Percentiles rank a stretch among this genome's conserved stretches.
phyloP scores from a whole-genome alignment of 2,797 vertebrate species.

The Pangasius macronema region DNA sequence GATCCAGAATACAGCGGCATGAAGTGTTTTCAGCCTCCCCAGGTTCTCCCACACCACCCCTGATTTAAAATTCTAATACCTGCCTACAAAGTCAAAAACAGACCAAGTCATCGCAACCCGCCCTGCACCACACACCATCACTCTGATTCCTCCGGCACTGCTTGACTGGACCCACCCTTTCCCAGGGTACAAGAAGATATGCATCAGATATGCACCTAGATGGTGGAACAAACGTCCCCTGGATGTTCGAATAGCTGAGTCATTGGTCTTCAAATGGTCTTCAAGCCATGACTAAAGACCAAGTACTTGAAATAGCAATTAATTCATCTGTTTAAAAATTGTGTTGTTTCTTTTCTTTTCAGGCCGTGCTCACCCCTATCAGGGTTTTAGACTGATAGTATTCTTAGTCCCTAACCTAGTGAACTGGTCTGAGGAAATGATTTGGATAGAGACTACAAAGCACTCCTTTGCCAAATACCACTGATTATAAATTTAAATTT shows the following conservation, averaged over 20 bases:
- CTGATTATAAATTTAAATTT: neutral
- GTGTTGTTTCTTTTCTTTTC: neutral
- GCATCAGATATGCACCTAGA: neutral
- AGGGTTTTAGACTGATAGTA: neutral
- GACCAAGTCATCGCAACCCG: neutral
- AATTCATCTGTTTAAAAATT: neutral
- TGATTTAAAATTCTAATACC: neutral
- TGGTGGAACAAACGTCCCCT: neutral
- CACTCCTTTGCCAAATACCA: neutral
- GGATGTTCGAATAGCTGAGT: neutral
- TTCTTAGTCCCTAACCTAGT: neutral
- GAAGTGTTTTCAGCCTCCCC: neutral
- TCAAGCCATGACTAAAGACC: neutral
- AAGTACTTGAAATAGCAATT: neutral
- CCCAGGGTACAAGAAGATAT: neutral
- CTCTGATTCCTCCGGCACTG: neutral
- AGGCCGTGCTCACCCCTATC: neutral
- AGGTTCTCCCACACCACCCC: neutral
- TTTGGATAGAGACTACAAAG: neutral
- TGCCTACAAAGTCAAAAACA: neutral
- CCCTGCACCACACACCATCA: neutral
- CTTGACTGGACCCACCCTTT: neutral
- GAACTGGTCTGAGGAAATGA: neutral
- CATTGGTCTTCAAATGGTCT: neutral
- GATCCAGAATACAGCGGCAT: neutral